Evolutionary conservation across 2,797 vertebrate genomes (phyloP).

Genomic region (Lerista edwardsae): DNA sequence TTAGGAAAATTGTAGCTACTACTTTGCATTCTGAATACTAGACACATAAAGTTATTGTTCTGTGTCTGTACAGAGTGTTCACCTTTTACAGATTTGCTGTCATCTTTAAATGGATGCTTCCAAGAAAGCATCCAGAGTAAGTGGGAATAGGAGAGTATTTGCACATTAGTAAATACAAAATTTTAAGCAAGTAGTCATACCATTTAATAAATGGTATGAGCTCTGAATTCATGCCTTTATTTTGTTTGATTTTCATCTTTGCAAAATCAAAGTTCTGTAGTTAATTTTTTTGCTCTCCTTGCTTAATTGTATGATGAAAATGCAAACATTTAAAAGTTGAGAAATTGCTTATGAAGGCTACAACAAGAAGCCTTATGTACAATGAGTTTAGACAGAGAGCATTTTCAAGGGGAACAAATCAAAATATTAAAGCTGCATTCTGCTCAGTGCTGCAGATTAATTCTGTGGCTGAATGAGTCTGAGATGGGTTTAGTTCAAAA

Average conservation of each 20-base stretch:
- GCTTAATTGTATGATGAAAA: neutral
- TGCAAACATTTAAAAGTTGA: neutral
- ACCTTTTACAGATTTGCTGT: neutral
- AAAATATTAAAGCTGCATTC: neutral
- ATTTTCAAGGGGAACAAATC: neutral
- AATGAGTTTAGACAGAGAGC: fast-evolving
- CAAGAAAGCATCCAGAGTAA: constrained; percentile 16
- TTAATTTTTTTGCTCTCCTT: constrained; percentile 13
- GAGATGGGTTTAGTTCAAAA: neutral
- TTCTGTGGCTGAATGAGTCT: neutral
- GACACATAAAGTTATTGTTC: neutral
- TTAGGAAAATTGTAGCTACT: neutral
- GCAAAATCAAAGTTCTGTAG: neutral
- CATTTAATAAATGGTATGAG: neutral
- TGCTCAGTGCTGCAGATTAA: neutral
- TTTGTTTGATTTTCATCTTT: constrained; percentile 3
- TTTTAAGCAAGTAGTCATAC: neutral
- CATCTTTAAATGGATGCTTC: neutral
- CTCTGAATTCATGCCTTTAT: neutral
- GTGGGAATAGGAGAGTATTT: neutral
- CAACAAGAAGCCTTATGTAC: neutral
- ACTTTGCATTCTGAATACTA: neutral
- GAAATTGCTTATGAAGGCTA: neutral
- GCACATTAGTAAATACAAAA: neutral
- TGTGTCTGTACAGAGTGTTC: neutral